Conservation (phyloP, 1,140 invertebrate genomes). For the Psix sp. region DNA sequence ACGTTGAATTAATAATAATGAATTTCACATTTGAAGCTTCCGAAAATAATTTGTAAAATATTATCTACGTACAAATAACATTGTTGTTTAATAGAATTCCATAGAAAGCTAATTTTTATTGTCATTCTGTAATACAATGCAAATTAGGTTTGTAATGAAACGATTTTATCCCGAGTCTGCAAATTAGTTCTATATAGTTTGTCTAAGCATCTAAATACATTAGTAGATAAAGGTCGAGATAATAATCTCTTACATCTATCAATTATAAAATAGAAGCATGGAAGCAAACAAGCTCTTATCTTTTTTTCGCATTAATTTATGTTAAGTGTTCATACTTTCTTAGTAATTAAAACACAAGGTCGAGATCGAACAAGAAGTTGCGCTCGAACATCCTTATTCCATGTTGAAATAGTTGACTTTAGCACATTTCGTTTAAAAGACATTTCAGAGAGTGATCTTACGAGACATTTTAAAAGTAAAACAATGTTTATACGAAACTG, state of each 20-base stretch:
- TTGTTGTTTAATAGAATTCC: too few species aligned
- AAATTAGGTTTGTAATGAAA: too few species aligned
- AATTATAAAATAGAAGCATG: conserved; percentile 19
- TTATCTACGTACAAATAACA: too few species aligned
- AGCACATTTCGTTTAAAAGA: conserved; percentile 23
- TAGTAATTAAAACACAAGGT: conserved; percentile 48
- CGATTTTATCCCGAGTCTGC: neutral
- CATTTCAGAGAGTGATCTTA: conserved; percentile 38
- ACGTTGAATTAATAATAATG: too few species aligned
- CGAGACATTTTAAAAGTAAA: neutral
- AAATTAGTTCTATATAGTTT: conserved; percentile 1
- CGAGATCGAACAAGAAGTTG: conserved; percentile 18
- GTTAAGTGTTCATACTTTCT: conserved; percentile 36
- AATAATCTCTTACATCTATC: conserved; percentile 15
- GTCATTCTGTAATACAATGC: too few species aligned
- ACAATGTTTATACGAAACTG: neutral
- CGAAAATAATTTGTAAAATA: too few species aligned
- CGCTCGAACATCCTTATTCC: conserved; percentile 21
- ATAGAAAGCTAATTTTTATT: too few species aligned
- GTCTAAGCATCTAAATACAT: conserved; percentile 21
- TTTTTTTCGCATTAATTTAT: conserved; percentile 19
- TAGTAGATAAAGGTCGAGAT: conserved; percentile 9
- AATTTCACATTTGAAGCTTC: too few species aligned
- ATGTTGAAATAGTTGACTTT: conserved; percentile 39
- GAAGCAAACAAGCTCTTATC: conserved; percentile 15